Evolutionary conservation across 2,888 invertebrate species (phyloP).

Genomic region (Epinotia ramella): DNA sequence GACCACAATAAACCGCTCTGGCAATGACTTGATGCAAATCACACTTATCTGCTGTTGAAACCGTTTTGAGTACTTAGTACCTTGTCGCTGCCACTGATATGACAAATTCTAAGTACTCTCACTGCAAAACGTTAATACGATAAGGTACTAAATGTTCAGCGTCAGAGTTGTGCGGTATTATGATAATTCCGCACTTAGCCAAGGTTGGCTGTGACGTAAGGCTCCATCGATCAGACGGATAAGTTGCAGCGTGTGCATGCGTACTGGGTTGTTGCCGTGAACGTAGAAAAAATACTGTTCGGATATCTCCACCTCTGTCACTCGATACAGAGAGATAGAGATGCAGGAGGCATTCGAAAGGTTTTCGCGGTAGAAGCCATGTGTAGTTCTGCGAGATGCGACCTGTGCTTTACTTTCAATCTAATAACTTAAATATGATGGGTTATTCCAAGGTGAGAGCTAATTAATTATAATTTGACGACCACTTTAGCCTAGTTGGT

Average conservation of each 20-base stretch:
- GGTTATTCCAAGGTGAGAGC: too few relatives aligned
- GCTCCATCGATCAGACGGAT: constrained; percentile 46
- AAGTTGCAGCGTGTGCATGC: constrained; percentile 26
- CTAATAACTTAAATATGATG: too few relatives aligned
- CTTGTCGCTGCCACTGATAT: not conserved
- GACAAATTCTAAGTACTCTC: not conserved
- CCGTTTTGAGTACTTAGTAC: constrained; percentile 31
- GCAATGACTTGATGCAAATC: constrained; percentile 33
- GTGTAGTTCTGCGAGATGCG: not conserved
- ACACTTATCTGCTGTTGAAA: constrained; percentile 35
- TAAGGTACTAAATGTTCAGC: not conserved
- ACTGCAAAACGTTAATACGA: not conserved
- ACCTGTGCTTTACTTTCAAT: too few relatives aligned
- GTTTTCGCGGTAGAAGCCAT: too few relatives aligned
- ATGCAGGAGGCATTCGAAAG: too few relatives aligned
- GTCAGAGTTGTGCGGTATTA: constrained; percentile 47
- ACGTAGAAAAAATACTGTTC: too few relatives aligned
- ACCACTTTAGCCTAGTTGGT: too few relatives aligned
- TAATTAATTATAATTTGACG: too few relatives aligned
- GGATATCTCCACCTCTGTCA: too few relatives aligned
- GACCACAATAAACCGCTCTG: constrained; percentile 2
- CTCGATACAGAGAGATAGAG: too few relatives aligned
- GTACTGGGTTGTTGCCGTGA: not conserved
- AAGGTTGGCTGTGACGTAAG: constrained; percentile 49
- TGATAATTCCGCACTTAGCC: constrained; percentile 50